These are phyloP conservation scores for Lasioglossum vierecki DNA, from an alignment of 2,888 invertebrate species.

Conservation along the genomic window DNA sequence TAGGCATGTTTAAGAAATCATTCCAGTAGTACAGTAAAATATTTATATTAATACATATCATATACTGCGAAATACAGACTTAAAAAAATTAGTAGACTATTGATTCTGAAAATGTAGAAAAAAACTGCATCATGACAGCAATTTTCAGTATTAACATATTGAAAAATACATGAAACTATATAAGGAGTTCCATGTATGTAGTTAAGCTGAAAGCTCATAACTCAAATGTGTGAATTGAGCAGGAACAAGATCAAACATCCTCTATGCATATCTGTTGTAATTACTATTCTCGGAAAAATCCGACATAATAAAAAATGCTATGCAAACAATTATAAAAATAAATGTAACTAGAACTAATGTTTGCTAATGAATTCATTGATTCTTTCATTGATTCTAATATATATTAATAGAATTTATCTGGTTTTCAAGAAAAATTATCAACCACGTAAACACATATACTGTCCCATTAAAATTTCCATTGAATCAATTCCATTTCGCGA, in stretches of 20 bases:
- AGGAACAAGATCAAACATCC: neutral
- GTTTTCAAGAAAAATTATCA: constrained; percentile 16
- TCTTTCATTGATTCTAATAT: constrained; percentile 14
- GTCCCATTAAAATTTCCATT: constrained; percentile 23
- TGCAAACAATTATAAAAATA: neutral
- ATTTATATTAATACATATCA: neutral
- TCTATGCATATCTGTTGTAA: neutral
- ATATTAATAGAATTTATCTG: constrained; percentile 12
- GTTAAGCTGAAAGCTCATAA: neutral
- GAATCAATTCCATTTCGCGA: constrained; percentile 54
- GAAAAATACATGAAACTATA: neutral
- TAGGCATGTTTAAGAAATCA: neutral
- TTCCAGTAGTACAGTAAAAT: neutral
- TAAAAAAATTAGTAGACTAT: neutral
- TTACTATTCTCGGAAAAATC: neutral
- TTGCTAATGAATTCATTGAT: neutral
- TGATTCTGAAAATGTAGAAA: neutral
- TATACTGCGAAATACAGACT: neutral
- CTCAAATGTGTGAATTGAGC: neutral
- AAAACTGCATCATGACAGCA: neutral
- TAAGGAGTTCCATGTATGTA: neutral
- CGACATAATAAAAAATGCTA: neutral
- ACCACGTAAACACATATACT: constrained; percentile 13
- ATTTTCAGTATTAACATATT: neutral
- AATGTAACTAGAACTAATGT: neutral